Evolutionary conservation across 2,888 invertebrate species (phyloP).

Genomic region (Xestia c-nigrum): DNA sequence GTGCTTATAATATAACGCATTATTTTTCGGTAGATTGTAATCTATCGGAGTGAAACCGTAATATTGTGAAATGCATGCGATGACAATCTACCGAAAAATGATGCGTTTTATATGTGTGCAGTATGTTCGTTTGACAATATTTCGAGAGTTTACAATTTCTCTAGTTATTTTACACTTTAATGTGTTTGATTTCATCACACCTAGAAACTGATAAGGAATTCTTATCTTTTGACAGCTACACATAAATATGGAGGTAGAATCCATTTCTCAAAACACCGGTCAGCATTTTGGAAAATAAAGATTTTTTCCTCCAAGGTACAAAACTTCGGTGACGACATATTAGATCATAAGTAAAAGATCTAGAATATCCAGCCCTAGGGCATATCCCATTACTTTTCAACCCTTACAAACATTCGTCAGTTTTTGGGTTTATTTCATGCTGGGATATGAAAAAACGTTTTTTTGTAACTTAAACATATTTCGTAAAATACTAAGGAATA

Average conservation of each 20-base stretch:
- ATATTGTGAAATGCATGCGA: no score
- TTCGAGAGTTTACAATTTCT: no score
- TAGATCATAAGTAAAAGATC: not conserved
- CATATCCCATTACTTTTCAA: slow-evolving; percentile 10
- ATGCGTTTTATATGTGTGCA: no score
- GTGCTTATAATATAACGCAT: no score
- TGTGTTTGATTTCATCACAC: not conserved
- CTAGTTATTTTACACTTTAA: no score
- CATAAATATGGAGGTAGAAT: not conserved
- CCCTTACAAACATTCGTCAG: slow-evolving; percentile 1
- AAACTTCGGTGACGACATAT: slow-evolving; percentile 1
- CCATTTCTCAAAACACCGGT: not conserved
- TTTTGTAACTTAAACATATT: not conserved
- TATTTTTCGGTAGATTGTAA: no score
- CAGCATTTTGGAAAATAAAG: not conserved
- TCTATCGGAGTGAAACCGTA: no score
- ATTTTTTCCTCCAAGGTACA: not conserved
- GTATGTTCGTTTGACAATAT: no score
- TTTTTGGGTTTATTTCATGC: slow-evolving; percentile 10
- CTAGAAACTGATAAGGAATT: not conserved
- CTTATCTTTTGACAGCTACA: not conserved
- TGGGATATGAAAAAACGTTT: not conserved
- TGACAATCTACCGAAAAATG: no score
- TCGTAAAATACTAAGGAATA: not conserved
- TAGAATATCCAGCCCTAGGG: slow-evolving; percentile 3